Percentiles rank a stretch among this genome's conserved stretches.
Evolutionary conservation across 2,113 vertebrate species (phyloP).

Genomic region (Cyanoramphus novaezelandiae): DNA sequence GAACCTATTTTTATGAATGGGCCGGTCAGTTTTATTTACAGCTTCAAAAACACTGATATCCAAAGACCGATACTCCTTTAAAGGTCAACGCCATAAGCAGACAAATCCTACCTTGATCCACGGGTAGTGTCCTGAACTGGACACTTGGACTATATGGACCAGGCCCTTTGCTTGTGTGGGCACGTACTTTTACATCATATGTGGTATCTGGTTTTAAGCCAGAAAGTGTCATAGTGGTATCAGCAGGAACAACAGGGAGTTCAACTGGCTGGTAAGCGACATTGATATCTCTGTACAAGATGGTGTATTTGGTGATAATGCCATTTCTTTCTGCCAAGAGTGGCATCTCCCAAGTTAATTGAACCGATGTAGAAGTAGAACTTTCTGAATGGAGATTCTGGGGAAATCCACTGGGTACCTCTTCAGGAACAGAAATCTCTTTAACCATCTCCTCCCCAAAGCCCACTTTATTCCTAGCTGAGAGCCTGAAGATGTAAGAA

Average conservation of each 20-base stretch:
- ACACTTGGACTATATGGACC: constrained; percentile 99
- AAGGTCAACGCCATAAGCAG: constrained; percentile 80
- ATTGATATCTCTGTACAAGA: constrained; percentile 98
- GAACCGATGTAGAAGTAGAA: constrained; percentile 89
- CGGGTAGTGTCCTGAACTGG: constrained; percentile 99
- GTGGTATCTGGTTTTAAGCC: constrained; percentile 97
- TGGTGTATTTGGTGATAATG: constrained; percentile 89
- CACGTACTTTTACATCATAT: constrained; percentile 99
- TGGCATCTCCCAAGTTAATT: constrained; percentile 92
- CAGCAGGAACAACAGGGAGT: constrained; percentile 90
- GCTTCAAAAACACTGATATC: constrained; percentile 78
- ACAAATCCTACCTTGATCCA: constrained; percentile 99
- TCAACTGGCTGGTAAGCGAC: constrained; percentile 90
- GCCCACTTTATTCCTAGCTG: constrained; percentile 96
- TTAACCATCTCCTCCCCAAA: constrained; percentile 97
- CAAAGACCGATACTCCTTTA: constrained; percentile 79
- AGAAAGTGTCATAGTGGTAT: constrained; percentile 88
- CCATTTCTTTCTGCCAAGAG: constrained; percentile 92
- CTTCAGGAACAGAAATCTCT: constrained; percentile 93
- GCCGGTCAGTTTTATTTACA: constrained; percentile 75
- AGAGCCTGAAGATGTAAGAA: constrained; percentile 91
- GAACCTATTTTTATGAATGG: constrained; percentile 80
- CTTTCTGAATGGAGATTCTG: constrained; percentile 90
- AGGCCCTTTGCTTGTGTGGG: constrained; percentile 98
- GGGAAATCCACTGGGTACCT: constrained; percentile 92